phyloP scores from a whole-genome alignment of 2,113 vertebrate species.

The Pterocles burchelli region DNA sequence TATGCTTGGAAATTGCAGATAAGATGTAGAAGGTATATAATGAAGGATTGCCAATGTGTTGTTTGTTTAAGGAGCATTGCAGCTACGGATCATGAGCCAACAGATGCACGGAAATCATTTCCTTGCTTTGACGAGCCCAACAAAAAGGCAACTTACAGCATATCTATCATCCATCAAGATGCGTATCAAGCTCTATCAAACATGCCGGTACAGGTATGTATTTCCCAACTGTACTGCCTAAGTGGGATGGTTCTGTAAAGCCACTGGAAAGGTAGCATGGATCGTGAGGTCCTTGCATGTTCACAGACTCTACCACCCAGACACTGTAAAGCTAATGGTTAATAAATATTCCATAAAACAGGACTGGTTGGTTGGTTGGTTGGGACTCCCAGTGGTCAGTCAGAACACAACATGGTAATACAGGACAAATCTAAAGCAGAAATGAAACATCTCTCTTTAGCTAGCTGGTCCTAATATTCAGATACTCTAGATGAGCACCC shows the following conservation, averaged over 20 bases:
- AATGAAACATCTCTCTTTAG: neutral
- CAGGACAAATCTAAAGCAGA: neutral
- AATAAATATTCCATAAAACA: neutral
- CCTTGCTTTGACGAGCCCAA: slow-evolving; percentile 98
- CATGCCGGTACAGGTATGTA: slow-evolving; percentile 88
- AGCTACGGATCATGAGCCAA: slow-evolving; percentile 97
- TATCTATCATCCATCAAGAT: slow-evolving; percentile 83
- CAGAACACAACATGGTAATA: neutral
- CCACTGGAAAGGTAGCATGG: neutral
- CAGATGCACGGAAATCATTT: slow-evolving; percentile 95
- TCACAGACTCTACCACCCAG: neutral
- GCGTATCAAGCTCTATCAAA: slow-evolving; percentile 86
- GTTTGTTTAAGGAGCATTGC: slow-evolving; percentile 91
- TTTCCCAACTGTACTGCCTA: neutral
- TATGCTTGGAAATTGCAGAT: neutral
- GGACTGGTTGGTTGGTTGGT: neutral
- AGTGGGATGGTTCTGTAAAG: neutral
- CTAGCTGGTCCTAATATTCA: neutral
- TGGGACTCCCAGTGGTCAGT: neutral
- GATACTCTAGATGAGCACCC: neutral
- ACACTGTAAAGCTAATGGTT: neutral
- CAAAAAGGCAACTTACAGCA: slow-evolving; percentile 92
- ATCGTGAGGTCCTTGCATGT: rapidly evolving
- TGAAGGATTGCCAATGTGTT: neutral
- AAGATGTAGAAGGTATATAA: neutral